phyloP scores from a whole-genome alignment of 2,888 invertebrate genomes.

The Biston stratarius region DNA sequence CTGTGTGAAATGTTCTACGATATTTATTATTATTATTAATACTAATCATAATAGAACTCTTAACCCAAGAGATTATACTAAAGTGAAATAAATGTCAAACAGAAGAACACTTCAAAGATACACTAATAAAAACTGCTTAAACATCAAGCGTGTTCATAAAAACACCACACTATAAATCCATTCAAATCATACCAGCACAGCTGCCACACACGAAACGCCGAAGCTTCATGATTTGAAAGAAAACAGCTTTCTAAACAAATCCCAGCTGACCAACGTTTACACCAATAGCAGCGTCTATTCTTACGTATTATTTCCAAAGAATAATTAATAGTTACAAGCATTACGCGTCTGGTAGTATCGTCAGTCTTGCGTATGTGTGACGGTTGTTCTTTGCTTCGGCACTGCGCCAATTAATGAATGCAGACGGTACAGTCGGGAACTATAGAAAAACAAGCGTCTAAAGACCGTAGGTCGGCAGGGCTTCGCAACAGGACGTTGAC shows the following conservation, averaged over 20 bases:
- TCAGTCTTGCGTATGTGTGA: conserved; percentile 33
- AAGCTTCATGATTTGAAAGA: conserved; percentile 8
- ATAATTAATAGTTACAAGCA: neutral
- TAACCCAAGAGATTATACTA: too few species aligned
- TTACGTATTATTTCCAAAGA: conserved; percentile 30
- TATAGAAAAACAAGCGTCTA: conserved; percentile 14
- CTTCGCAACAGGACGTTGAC: conserved; percentile 27
- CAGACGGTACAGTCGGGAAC: conserved; percentile 19
- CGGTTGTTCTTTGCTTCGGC: conserved; percentile 43
- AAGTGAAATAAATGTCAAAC: neutral
- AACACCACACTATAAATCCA: neutral
- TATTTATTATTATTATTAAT: too few species aligned
- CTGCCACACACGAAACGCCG: neutral
- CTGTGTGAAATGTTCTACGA: too few species aligned
- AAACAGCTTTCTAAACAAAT: conserved; percentile 4
- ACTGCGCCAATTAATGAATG: conserved; percentile 48
- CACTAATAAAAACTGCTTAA: neutral
- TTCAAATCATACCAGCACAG: conserved; percentile 1
- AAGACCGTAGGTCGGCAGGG: conserved; percentile 3
- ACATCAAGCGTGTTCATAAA: neutral
- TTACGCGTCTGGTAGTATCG: conserved; percentile 31
- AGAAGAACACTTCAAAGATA: neutral
- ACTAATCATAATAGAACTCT: too few species aligned
- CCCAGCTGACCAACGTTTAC: conserved; percentile 8
- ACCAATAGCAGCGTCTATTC: conserved; percentile 14